Evolutionary conservation across 2,797 vertebrate species (phyloP).

Genomic region (Catamblyrhynchus diadema): DNA sequence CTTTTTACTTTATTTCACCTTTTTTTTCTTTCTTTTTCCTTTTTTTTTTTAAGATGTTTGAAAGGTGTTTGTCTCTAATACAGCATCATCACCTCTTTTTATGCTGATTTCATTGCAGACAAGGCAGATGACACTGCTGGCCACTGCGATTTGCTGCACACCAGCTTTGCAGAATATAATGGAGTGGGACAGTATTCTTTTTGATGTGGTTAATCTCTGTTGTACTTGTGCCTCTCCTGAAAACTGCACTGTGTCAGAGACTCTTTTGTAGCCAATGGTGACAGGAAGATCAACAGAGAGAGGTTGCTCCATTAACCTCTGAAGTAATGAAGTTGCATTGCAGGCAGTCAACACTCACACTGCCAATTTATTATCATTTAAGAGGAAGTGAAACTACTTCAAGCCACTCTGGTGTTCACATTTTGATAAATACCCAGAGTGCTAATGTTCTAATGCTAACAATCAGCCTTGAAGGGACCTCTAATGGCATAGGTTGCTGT

Average conservation of each 20-base stretch:
- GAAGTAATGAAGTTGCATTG: slow-evolving; percentile 57
- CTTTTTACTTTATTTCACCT: rapidly evolving
- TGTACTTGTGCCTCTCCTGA: slow-evolving; percentile 55
- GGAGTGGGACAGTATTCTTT: slow-evolving; percentile 35
- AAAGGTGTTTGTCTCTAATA: slow-evolving; percentile 36
- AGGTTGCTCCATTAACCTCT: slow-evolving; percentile 69
- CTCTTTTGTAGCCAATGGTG: slow-evolving; percentile 48
- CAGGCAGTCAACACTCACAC: slow-evolving; percentile 19
- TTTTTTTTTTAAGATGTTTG: background rate
- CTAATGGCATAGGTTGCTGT: background rate
- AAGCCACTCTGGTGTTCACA: slow-evolving; percentile 37
- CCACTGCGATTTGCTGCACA: background rate
- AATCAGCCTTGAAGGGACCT: background rate
- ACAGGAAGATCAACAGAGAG: slow-evolving; percentile 59
- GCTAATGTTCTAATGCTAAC: background rate
- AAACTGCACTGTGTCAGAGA: slow-evolving; percentile 55
- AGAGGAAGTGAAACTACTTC: slow-evolving; percentile 60
- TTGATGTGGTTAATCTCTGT: slow-evolving; percentile 60
- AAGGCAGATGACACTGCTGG: slow-evolving; percentile 18
- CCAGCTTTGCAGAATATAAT: slow-evolving; percentile 16
- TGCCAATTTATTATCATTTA: slow-evolving; percentile 58
- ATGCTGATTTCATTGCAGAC: slow-evolving; percentile 53
- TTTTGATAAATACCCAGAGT: slow-evolving; percentile 57
- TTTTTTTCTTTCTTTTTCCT: rapidly evolving
- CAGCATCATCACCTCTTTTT: background rate